Base-by-base conservation (phyloP, 2,113 vertebrate genomes). In the Daubentonia madagascariensis region DNA sequence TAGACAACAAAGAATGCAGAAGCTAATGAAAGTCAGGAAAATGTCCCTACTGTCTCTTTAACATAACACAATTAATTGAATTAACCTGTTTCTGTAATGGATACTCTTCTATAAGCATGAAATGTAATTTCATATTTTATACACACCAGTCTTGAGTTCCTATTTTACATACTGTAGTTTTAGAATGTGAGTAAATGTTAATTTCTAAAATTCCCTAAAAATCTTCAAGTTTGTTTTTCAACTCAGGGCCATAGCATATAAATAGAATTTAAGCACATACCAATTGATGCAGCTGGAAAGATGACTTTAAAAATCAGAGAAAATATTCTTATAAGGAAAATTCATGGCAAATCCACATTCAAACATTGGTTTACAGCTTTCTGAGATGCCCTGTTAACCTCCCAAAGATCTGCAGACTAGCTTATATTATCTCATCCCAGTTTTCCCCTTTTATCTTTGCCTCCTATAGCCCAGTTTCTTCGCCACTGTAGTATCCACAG, bases 401-500 rank as follows among this genome's bases (percentile, higher is more conserved):
- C 85, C 90, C 94, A 83, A 28, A 87, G 68, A 86, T 94, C 94
- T 63, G 0, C 0, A 81, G 72, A 50, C 28, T 5, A 4, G 3
- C n/a, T 96, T 70, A 23, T 12, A 28, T 76, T 1, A 89, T 35
- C 80, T 83, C 20, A 1, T 50, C 45, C 75, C 52, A 25, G 79
- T 25, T 22, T 83, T 84, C 76, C 50, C 76, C 68, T 89, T 86
- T 95, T 78, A 80, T 83, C 97, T 86, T 59, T 0, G 83, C 40
- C 52, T n/a, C 8, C 57, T n/a, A 40, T 50, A 85, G 35, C 83
- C 72, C 2, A 76, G 28, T 89, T 94, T 94, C 98, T 94, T 97
- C 12, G 59, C 97, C 95, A 98, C 97, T 0, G 87, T 89, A 98
- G 98, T 98, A 86, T 98, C 97, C 97, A 98, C 98, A 99, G 98